Base-by-base conservation (phyloP, 2,888 invertebrate species). In the Ellobium chinense region DNA sequence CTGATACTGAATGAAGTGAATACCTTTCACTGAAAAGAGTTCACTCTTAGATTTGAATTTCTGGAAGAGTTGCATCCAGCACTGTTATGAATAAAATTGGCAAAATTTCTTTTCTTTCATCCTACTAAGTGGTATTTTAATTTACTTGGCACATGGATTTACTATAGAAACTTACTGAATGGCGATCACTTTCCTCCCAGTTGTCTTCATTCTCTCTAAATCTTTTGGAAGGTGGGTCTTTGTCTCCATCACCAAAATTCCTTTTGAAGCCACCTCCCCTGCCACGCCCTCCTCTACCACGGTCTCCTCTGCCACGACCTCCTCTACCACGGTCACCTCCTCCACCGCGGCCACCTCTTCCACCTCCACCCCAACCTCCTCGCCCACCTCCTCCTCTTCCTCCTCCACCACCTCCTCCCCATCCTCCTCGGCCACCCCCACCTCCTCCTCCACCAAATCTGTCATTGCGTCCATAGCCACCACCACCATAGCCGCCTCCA, bases 151-250 rank as follows among this genome's bases (percentile, higher is more conserved):
- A n/a, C n/a, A n/a, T n/a, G n/a, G n/a, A n/a, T n/a, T n/a, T n/a
- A n/a, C n/a, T n/a, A n/a, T n/a, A n/a, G n/a, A 46, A 36, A 54
- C 75, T 72, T 60, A 82, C 82, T 54, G 66, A 39, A 76, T 82
- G 82, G 24, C 79, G 63, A 24, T 82, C 82, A 56, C 12, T 9
- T 63, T 82, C 37, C 14, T 14, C 60, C 82, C 82, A 82, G 77
- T 82, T 82, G 56, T 76, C 72, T 24, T 54, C 63, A 31, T 70
- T 65, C 18, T 74, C 69, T 7, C 31, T 74, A 21, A 34, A 4
- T 54, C 75, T 58, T 46, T 68, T 73, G 34, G 14, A 7, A 18
- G 12, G 46, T 9, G 9, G n/a, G 4, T 54, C 78, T 65, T 58
- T 65, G 7, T 34, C 36, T 36, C 46, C 39, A 39, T 39, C 68